phyloP scores from a whole-genome alignment of 2,888 invertebrate genomes.

The Agrochola macilenta region DNA sequence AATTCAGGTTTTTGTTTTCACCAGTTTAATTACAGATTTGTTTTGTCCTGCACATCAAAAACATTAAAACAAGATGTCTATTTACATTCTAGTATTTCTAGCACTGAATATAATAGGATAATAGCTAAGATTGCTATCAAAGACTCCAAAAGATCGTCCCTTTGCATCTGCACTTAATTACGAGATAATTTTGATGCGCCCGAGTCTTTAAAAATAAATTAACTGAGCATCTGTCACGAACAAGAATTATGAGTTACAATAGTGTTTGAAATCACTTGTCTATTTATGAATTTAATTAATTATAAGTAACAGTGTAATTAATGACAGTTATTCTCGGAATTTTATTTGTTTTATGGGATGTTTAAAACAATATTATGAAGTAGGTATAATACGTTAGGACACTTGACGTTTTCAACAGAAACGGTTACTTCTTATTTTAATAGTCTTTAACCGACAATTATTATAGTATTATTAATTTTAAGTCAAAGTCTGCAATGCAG shows the following conservation, averaged over 20 bases:
- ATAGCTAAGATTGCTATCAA: slow-evolving; percentile 15
- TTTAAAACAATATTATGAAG: neutral
- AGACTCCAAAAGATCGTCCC: neutral
- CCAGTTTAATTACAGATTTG: too few relatives aligned
- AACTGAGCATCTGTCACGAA: slow-evolving; percentile 55
- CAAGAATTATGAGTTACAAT: slow-evolving; percentile 59
- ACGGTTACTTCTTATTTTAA: too few relatives aligned
- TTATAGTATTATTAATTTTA: too few relatives aligned
- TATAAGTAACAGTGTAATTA: slow-evolving; percentile 55
- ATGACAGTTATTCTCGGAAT: slow-evolving; percentile 27
- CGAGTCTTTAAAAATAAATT: slow-evolving; percentile 52
- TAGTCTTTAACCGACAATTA: too few relatives aligned
- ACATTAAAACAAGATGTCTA: neutral
- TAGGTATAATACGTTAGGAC: too few relatives aligned
- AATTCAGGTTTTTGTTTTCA: too few relatives aligned
- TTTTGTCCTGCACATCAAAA: neutral
- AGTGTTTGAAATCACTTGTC: slow-evolving; percentile 65
- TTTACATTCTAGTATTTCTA: neutral
- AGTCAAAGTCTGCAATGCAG: too few relatives aligned
- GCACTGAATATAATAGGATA: neutral
- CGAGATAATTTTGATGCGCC: slow-evolving; percentile 33
- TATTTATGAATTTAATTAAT: slow-evolving; percentile 74
- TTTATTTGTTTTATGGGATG: neutral
- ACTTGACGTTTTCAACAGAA: too few relatives aligned
- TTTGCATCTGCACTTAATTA: slow-evolving; percentile 65